Percentiles rank a stretch among this genome's conserved stretches.
phyloP scores from a whole-genome alignment of 2,113 vertebrate species.

The Odocoileus virginianus region DNA sequence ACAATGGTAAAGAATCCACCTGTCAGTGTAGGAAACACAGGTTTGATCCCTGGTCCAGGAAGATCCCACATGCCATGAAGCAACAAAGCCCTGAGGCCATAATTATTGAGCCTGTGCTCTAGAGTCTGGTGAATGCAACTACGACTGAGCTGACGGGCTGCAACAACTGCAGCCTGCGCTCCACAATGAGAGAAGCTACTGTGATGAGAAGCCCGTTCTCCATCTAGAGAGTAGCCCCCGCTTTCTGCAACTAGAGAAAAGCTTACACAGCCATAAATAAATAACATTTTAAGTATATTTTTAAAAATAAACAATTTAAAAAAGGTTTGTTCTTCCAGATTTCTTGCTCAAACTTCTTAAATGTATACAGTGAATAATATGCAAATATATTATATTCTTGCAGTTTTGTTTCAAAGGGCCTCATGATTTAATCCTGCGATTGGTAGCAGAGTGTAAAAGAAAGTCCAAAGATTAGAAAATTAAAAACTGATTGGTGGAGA shows the following conservation, averaged over 20 bases:
- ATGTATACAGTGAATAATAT: not conserved
- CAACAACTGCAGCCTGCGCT: not conserved
- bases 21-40: not conserved
- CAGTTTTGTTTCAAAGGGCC: not conserved
- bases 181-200: not conserved
- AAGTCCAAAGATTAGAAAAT: not conserved
- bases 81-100: not conserved
- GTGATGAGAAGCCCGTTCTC: fast-evolving
- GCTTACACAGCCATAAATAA: not conserved
- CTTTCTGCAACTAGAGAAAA: not conserved
- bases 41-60: not conserved
- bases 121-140: not conserved
- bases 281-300: not conserved
- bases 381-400: not conserved
- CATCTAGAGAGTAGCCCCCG: not conserved
- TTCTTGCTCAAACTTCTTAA: not conserved
- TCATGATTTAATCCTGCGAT: not conserved
- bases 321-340: not conserved
- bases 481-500: not conserved
- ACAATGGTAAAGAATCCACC: not conserved
- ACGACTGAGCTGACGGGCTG: fast-evolving
- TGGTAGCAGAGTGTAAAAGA: not conserved
- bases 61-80: not conserved
- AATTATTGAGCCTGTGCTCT: not conserved
- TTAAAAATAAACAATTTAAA: not conserved